Conservation (phyloP, 2,797 vertebrate species). For the Carapus acus region DNA sequence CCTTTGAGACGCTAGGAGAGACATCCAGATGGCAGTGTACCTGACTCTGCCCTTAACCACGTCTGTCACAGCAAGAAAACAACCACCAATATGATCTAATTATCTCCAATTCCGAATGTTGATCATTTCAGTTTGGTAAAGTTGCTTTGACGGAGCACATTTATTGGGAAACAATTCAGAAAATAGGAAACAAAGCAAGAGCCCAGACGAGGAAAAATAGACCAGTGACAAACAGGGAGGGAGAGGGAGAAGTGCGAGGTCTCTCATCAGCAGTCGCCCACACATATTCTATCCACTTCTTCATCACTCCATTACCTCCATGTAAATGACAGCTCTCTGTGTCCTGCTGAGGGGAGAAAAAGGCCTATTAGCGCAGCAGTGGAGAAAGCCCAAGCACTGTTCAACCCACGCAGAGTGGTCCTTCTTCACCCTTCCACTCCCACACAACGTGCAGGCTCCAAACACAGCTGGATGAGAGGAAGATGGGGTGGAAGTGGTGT, state of each 20-base stretch:
- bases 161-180: too few relatives aligned
- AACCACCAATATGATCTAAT: too few relatives aligned
- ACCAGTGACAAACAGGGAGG: slow-evolving; percentile 15
- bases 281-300: slow-evolving; percentile 70
- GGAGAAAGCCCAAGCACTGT: slow-evolving; percentile 64
- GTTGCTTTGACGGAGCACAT: too few relatives aligned
- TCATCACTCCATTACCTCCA: slow-evolving; percentile 71
- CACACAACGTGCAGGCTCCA: slow-evolving; percentile 46
- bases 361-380: slow-evolving; percentile 67
- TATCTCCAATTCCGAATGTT: too few relatives aligned
- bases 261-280: slow-evolving; percentile 63
- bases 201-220: slow-evolving; percentile 32
- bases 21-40: too few relatives aligned
- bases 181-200: slow-evolving; percentile 34
- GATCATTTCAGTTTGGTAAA: too few relatives aligned
- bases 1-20: too few relatives aligned
- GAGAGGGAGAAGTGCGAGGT: slow-evolving; percentile 54
- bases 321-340: slow-evolving; percentile 72
- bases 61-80: too few relatives aligned
- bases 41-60: too few relatives aligned
- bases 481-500: slow-evolving; percentile 27
- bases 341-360: slow-evolving; percentile 68
- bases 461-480: slow-evolving; percentile 49
- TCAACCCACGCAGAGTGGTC: slow-evolving; percentile 70
- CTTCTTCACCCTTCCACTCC: slow-evolving; percentile 67